A percentile compares a stretch with the other conserved stretches of the same genome.
Evolutionary conservation across 2,888 invertebrate species (phyloP).

Genomic region (Theretra japonica): DNA sequence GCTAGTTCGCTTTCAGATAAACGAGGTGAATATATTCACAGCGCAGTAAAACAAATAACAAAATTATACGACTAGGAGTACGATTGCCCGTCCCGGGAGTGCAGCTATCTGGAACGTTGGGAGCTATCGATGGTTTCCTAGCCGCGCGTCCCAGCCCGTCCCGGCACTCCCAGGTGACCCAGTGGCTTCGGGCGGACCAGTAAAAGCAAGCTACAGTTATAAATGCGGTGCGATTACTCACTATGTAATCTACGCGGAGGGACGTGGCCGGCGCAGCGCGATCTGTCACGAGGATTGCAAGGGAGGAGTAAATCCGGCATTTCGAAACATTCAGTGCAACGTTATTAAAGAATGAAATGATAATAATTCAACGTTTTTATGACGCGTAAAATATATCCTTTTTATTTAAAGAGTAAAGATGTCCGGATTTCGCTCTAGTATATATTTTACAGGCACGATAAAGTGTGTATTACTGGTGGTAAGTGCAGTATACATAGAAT

Average conservation of each 20-base stretch:
- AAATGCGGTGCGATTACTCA: constrained; percentile 24
- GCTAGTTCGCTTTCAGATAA: not conserved
- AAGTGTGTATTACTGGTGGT: too few relatives aligned
- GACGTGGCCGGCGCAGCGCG: constrained; percentile 2
- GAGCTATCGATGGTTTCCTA: constrained; percentile 3
- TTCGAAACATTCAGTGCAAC: not conserved
- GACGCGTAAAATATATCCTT: not conserved
- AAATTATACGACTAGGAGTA: not conserved
- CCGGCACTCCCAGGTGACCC: not conserved
- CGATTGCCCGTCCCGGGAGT: not conserved
- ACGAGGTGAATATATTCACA: not conserved
- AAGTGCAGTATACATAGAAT: too few relatives aligned
- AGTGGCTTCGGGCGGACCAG: constrained; percentile 4
- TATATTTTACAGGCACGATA: too few relatives aligned
- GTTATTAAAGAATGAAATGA: not conserved
- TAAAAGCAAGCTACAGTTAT: constrained; percentile 10
- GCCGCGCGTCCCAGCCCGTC: not conserved
- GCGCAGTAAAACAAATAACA: constrained; percentile 6
- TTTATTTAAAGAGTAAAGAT: too few relatives aligned
- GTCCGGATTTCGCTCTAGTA: too few relatives aligned
- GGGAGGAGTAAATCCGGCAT: not conserved
- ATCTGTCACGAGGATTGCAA: not conserved
- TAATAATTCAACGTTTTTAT: not conserved
- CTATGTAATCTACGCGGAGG: constrained; percentile 21
- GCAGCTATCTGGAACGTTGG: not conserved